Base-by-base conservation (phyloP, 2,888 invertebrate genomes). In the Eucera pruinosa region DNA sequence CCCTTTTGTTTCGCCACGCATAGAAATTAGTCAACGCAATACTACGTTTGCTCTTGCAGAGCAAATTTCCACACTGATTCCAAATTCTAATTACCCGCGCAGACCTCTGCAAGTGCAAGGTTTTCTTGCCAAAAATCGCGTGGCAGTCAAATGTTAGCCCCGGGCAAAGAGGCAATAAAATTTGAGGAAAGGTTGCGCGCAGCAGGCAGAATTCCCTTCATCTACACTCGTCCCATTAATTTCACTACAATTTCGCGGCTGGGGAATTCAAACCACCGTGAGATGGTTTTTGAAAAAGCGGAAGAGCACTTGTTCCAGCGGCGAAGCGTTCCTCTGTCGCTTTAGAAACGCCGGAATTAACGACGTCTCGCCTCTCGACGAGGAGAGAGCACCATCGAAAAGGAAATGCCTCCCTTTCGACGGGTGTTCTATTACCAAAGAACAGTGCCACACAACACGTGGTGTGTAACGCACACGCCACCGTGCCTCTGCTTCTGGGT, bases 351-450 rank as follows among this genome's bases (percentile, higher is more conserved):
- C 66, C 39, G 33, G 55, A 55, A 77, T 81, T 66, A 70, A 64
- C 69, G 52, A 39, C 57, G 64, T 55, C 54, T 45, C 45, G 43
- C 18, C 41, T 33, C 25, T 1, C 43, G 27, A 48, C 1, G 9
- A 67, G 47, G 9, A 4, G 27, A 39, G 50, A 18, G 27, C 52
- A 25, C 15, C 25, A 54, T 30, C 54, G 61, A 83, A 70, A 61
- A 74, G 79, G 74, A 80, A 77, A 75, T 39, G 65, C 43, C 41
- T 66, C 78, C 65, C 82, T 75, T 82, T 84, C 77, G 72, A 52
- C 78, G 80, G 77, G 80, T 77, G 77, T 81, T 76, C 67, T 57
- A 67, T 84, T 84, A 84, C 77, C 69, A 69, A 75, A 68, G 70
- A 81, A 68, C 70, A 33, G 55, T 39, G 50, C 64, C 68, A 74